A percentile compares a stretch with the other conserved stretches of the same genome.
These are phyloP conservation scores for Melipona quadrifasciata DNA, from an alignment of 1,140 invertebrate genomes.

Conservation along the genomic window DNA sequence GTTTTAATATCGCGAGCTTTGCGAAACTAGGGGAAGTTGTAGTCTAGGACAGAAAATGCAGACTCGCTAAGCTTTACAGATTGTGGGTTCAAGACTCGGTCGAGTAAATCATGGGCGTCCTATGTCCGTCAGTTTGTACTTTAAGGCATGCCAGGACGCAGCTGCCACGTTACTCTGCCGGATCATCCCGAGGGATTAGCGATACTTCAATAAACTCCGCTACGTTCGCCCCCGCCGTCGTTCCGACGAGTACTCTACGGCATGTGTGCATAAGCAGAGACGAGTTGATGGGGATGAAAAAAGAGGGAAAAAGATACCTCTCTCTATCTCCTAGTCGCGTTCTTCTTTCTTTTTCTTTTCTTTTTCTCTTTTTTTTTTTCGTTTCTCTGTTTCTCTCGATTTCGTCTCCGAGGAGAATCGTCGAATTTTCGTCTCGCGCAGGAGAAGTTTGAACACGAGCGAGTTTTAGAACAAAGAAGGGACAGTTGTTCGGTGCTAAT, in stretches of 20 bases:
- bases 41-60: slow-evolving; percentile 59
- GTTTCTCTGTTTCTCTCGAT: neutral
- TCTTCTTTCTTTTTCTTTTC: neutral
- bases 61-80: slow-evolving; percentile 77
- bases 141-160: slow-evolving; percentile 68
- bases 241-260: neutral
- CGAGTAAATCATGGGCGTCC: slow-evolving; percentile 77
- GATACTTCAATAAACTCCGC: slow-evolving; percentile 72
- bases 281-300: too few relatives aligned
- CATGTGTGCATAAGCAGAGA: slow-evolving; percentile 10
- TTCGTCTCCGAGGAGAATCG: neutral
- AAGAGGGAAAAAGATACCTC: too few relatives aligned
- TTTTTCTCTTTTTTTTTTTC: neutral
- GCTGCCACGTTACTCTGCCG: slow-evolving; percentile 67
- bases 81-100: slow-evolving; percentile 74
- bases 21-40: slow-evolving; percentile 46
- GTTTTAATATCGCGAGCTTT: slow-evolving; percentile 75
- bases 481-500: neutral
- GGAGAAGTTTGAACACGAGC: neutral
- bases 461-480: neutral
- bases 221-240: slow-evolving; percentile 42
- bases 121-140: slow-evolving; percentile 68
- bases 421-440: too few relatives aligned
- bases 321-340: neutral
- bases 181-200: slow-evolving; percentile 73